These are phyloP conservation scores for Caloenas nicobarica DNA, from an alignment of 2,113 vertebrate species.

Conservation along the genomic window DNA sequence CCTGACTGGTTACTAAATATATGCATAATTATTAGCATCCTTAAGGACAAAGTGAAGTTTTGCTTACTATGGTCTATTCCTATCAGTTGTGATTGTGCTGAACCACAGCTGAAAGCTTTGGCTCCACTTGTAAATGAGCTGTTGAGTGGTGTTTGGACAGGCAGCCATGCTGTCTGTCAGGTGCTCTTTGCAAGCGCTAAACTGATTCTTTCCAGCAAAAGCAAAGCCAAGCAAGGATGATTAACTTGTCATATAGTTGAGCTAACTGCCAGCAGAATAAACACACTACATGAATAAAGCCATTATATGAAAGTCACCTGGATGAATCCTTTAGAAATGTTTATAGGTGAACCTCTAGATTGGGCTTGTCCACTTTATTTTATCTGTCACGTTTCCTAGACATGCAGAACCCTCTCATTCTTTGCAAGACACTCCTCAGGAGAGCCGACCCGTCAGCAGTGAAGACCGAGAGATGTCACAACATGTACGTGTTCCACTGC, in stretches of 20 bases:
- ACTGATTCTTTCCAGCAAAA: neutral
- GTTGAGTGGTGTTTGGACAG: neutral
- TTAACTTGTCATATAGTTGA: neutral
- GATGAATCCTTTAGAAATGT: neutral
- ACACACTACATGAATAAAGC: neutral
- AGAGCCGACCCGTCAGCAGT: conserved; percentile 21
- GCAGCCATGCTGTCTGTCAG: neutral
- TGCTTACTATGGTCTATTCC: neutral
- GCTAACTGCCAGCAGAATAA: neutral
- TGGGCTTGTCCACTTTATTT: neutral
- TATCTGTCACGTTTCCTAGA: neutral
- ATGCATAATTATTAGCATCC: neutral
- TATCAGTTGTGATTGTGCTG: neutral
- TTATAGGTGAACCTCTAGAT: neutral
- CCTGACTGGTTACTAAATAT: neutral
- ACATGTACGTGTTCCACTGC: neutral
- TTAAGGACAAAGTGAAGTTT: neutral
- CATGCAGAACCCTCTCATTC: conserved; percentile 52
- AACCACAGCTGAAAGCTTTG: neutral
- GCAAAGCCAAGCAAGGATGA: neutral
- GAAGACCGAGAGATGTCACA: conserved; percentile 65
- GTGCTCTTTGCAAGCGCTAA: neutral
- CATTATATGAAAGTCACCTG: neutral
- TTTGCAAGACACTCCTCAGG: conserved; percentile 64
- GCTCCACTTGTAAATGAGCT: neutral